Percentiles rank a stretch among this genome's conserved stretches.
Conservation (phyloP, 2,113 vertebrate genomes). For the Sebastes schlegelii region DNA sequence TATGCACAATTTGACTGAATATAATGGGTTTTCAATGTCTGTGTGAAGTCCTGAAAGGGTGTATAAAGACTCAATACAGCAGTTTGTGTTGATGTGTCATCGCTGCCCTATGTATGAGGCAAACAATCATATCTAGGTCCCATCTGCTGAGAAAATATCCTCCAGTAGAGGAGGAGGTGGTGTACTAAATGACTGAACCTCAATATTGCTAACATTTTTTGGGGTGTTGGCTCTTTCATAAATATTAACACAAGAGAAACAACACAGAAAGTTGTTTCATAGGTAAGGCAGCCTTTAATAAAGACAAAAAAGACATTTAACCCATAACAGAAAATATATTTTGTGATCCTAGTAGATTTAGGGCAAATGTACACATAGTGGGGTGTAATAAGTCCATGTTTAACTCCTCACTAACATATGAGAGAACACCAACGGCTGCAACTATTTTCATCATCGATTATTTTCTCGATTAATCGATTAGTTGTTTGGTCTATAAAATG, state of each 20-base stretch:
- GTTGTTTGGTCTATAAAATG: too few species aligned
- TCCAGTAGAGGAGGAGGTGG: background rate
- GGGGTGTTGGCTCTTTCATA: background rate
- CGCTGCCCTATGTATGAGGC: background rate
- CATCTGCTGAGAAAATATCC: background rate
- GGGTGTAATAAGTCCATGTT: background rate
- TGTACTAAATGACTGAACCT: conserved; percentile 1
- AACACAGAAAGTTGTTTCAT: background rate
- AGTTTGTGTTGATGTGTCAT: conserved; percentile 9
- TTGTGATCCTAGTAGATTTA: background rate
- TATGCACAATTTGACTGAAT: background rate
- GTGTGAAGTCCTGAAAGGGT: background rate
- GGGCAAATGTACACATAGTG: conserved; percentile 7
- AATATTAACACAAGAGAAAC: background rate
- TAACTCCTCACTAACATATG: background rate
- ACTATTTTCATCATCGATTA: too few species aligned
- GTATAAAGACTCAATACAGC: background rate
- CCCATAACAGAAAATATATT: background rate
- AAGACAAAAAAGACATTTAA: background rate
- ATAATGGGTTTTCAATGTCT: background rate
- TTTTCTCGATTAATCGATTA: too few species aligned
- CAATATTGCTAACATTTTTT: background rate
- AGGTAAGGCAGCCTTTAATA: background rate
- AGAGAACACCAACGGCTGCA: too few species aligned
- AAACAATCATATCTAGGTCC: conserved; percentile 4